These are phyloP conservation scores for Asbolus verrucosus DNA, from an alignment of 1,140 invertebrate genomes.

Conservation along the genomic window DNA sequence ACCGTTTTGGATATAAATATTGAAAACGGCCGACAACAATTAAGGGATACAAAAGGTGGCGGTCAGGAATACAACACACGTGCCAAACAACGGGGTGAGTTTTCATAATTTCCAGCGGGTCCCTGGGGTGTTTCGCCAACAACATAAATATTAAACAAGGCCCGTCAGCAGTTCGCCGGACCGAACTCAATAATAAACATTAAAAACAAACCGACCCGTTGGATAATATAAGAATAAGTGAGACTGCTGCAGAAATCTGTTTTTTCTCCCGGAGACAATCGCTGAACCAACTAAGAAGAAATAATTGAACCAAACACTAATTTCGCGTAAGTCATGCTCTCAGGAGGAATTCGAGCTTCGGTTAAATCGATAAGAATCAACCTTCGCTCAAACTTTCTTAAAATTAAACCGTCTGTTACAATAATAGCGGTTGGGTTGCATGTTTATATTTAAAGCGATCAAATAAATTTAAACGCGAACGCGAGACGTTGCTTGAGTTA, in stretches of 20 bases:
- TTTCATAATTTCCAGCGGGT: constrained; percentile 32
- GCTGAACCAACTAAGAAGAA: too few species aligned
- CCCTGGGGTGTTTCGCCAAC: constrained; percentile 33
- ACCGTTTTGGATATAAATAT: background rate
- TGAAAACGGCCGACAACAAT: background rate
- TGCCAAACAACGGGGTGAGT: background rate
- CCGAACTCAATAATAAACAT: constrained; percentile 39
- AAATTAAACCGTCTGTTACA: constrained; percentile 26
- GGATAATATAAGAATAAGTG: background rate
- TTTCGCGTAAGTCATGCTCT: background rate
- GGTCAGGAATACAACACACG: too few species aligned
- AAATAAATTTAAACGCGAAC: constrained; percentile 26
- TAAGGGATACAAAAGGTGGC: background rate
- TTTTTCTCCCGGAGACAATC: too few species aligned
- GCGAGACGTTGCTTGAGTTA: constrained; percentile 16
- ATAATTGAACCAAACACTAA: too few species aligned
- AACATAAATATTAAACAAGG: constrained; percentile 42
- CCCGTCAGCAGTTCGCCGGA: constrained; percentile 15
- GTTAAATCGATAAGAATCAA: background rate
- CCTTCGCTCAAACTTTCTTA: background rate
- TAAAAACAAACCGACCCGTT: constrained; percentile 20
- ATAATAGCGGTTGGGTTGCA: constrained; percentile 4
- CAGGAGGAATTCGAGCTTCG: background rate
- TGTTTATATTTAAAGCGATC: constrained; percentile 9
- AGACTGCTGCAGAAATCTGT: background rate